phyloP scores from a whole-genome alignment of 2,888 invertebrate genomes.

The Eupithecia inturbata region DNA sequence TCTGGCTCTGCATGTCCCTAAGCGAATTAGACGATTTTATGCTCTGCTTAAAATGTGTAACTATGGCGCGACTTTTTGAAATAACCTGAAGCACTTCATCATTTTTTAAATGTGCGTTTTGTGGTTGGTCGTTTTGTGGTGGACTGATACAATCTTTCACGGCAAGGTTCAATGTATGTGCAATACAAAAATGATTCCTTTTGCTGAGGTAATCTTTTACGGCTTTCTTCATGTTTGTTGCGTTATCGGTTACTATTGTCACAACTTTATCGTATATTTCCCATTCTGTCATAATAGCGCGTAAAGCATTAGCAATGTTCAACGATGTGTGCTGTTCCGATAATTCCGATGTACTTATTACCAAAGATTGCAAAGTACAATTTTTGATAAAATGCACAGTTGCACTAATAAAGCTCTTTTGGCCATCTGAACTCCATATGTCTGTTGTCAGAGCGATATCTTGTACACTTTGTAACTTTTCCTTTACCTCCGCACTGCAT shows the following conservation, averaged over 20 bases:
- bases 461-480: slow-evolving; percentile 20
- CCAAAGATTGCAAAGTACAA: slow-evolving; percentile 18
- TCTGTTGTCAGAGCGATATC: slow-evolving; percentile 27
- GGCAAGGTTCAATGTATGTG: too few relatives aligned
- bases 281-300: neutral
- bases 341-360: slow-evolving; percentile 8
- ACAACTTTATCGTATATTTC: slow-evolving; percentile 22
- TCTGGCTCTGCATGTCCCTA: too few relatives aligned
- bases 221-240: neutral
- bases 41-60: too few relatives aligned
- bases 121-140: too few relatives aligned
- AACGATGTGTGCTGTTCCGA: neutral
- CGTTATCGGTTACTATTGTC: slow-evolving; percentile 11
- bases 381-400: slow-evolving; percentile 28
- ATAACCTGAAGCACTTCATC: too few relatives aligned
- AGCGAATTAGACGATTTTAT: too few relatives aligned
- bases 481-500: slow-evolving; percentile 13
- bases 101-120: too few relatives aligned
- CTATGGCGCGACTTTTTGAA: too few relatives aligned
- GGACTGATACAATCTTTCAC: too few relatives aligned
- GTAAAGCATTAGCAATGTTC: slow-evolving; percentile 5
- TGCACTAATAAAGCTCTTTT: slow-evolving; percentile 24
- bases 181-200: too few relatives aligned
- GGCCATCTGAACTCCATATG: slow-evolving; percentile 28
- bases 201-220: too few relatives aligned